These are phyloP conservation scores for Anabacerthia variegaticeps DNA, from an alignment of 2,797 vertebrate genomes.

Conservation along the genomic window DNA sequence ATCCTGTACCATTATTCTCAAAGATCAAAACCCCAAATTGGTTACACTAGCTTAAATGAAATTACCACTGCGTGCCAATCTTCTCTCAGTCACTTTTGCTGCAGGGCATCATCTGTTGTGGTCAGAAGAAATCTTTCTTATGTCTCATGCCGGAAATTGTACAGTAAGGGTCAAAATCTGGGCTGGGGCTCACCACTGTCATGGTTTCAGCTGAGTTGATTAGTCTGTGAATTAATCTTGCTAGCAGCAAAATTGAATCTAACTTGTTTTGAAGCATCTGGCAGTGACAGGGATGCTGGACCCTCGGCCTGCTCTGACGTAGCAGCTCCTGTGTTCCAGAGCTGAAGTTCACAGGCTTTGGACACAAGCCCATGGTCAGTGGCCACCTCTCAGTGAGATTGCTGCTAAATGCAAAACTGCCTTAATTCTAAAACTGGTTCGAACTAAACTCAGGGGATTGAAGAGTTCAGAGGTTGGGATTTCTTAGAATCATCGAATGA, in stretches of 20 bases:
- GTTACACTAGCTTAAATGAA: conserved; percentile 15
- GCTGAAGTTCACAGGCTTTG: background rate
- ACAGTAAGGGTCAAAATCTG: conserved; percentile 22
- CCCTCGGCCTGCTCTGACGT: background rate
- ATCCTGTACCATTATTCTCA: conserved; percentile 2
- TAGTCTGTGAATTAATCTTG: background rate
- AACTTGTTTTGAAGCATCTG: conserved; percentile 10
- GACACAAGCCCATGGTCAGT: background rate
- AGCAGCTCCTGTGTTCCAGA: background rate
- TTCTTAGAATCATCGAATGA: background rate
- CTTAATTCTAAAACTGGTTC: background rate
- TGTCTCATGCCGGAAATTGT: background rate
- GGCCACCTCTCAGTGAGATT: background rate
- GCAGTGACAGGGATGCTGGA: background rate
- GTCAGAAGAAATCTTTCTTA: conserved; percentile 4
- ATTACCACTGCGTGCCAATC: background rate
- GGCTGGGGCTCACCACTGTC: background rate
- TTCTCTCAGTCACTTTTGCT: conserved; percentile 21
- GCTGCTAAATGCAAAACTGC: background rate
- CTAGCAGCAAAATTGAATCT: conserved; percentile 12
- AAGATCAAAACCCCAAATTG: conserved; percentile 35
- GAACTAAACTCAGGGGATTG: background rate
- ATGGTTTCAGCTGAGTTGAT: background rate
- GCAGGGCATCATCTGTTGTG: conserved; percentile 16
- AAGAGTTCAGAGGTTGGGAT: background rate